phyloP scores from a whole-genome alignment of 2,113 vertebrate species.

The Lynx canadensis region DNA sequence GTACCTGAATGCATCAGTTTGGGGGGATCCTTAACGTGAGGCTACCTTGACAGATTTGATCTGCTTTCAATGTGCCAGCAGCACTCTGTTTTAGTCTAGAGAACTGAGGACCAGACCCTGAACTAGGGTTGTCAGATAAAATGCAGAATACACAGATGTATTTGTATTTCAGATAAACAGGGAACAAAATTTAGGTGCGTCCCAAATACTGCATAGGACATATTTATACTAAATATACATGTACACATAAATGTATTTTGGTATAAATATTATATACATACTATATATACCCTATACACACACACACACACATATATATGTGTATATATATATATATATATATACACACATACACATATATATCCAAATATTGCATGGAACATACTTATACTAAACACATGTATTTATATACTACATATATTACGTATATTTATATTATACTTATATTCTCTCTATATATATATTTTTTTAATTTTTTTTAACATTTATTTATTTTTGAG shows the following conservation, averaged over 20 bases:
- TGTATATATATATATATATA: background rate
- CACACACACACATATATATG: background rate
- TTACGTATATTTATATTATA: background rate
- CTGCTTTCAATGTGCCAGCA: background rate
- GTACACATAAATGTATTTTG: background rate
- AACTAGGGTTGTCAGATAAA: background rate
- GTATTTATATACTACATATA: background rate
- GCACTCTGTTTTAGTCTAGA: background rate
- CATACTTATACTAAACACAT: background rate
- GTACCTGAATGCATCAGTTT: background rate
- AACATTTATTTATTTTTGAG: too few species aligned
- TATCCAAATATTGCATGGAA: background rate
- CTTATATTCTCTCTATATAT: background rate
- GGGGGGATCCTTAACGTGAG: background rate
- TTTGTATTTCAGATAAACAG: background rate
- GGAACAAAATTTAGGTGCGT: background rate
- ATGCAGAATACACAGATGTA: background rate
- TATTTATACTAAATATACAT: background rate
- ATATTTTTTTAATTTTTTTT: background rate
- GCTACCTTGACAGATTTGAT: background rate
- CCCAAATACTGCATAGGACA: background rate
- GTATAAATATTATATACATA: background rate
- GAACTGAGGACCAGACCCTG: background rate
- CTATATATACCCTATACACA: background rate
- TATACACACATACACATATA: background rate